Percentiles rank a stretch among this genome's conserved stretches.
Conservation (phyloP, 2,888 invertebrate species). For the Drosophila pegasa region DNA sequence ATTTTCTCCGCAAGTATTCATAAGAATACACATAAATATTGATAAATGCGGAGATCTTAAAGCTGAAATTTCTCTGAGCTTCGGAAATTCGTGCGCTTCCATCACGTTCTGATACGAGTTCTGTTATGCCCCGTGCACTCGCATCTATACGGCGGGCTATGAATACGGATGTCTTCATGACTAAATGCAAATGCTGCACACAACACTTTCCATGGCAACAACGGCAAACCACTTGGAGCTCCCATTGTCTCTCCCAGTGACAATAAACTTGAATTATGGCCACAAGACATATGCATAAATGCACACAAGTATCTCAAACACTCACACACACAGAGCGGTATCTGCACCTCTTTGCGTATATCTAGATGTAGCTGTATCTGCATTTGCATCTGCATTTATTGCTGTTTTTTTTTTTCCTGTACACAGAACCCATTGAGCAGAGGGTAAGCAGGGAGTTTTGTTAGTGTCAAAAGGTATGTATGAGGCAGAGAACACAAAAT, state of each 20-base stretch:
- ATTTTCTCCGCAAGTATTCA: background rate
- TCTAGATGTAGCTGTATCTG: slow-evolving; percentile 17
- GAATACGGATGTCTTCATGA: slow-evolving; percentile 8
- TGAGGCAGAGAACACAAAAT: too few species aligned
- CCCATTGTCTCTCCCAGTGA: slow-evolving; percentile 50
- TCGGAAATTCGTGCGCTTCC: background rate
- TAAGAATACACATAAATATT: background rate
- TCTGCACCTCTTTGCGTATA: slow-evolving; percentile 18
- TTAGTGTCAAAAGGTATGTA: background rate
- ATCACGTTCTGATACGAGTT: background rate
- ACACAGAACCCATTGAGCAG: background rate
- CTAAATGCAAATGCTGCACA: slow-evolving; percentile 10
- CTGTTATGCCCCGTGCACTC: background rate
- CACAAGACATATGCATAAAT: slow-evolving; percentile 56
- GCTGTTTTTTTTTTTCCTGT: background rate
- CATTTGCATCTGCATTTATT: slow-evolving; percentile 9
- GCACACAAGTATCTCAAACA: slow-evolving; percentile 38
- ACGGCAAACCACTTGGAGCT: slow-evolving; percentile 40
- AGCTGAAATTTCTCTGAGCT: background rate
- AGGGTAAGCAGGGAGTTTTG: background rate
- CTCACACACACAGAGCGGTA: background rate
- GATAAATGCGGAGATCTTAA: background rate
- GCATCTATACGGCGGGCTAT: slow-evolving; percentile 4
- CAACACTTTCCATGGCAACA: slow-evolving; percentile 24
- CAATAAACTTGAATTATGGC: slow-evolving; percentile 74